phyloP scores from a whole-genome alignment of 2,113 vertebrate species.

The Syngnathoides biaculeatus region DNA sequence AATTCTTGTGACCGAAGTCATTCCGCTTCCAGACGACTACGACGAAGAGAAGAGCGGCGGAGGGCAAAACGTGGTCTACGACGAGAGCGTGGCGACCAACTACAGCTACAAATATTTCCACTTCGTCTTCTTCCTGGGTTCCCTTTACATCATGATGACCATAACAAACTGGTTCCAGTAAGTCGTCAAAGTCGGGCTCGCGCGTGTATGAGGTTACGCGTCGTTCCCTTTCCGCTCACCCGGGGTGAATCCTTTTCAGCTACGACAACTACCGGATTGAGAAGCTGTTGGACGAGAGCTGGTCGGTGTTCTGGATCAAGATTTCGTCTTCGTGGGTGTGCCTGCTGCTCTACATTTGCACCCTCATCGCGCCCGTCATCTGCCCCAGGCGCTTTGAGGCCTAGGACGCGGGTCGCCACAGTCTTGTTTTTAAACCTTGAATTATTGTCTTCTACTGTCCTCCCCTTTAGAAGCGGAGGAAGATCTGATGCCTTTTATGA shows the following conservation, averaged over 20 bases:
- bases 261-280: slow-evolving; percentile 86
- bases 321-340: slow-evolving; percentile 94
- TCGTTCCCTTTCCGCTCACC: no score
- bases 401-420: slow-evolving; percentile 34
- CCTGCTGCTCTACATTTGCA: slow-evolving; percentile 83
- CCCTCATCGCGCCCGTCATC: slow-evolving; percentile 85
- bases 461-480: slow-evolving; percentile 45
- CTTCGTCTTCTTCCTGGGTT: slow-evolving; percentile 91
- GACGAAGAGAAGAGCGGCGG: slow-evolving; percentile 68
- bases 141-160: slow-evolving; percentile 98
- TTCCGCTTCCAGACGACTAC: slow-evolving; percentile 67
- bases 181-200: slow-evolving; percentile 54
- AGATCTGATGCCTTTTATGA: slow-evolving; percentile 60
- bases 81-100: slow-evolving; percentile 83
- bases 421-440: slow-evolving; percentile 15
- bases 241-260: slow-evolving; percentile 59
- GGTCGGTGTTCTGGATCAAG: slow-evolving; percentile 97
- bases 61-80: slow-evolving; percentile 83
- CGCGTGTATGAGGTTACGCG: no score
- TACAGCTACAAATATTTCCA: slow-evolving; percentile 95
- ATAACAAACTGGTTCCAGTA: slow-evolving; percentile 98
- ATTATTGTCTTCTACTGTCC: slow-evolving; percentile 46
- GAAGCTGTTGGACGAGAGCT: slow-evolving; percentile 85
- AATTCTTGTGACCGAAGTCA: not conserved
- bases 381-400: slow-evolving; percentile 78